A percentile compares a stretch with the other conserved stretches of the same genome.
Evolutionary conservation across 1,140 invertebrate genomes (phyloP).

Genomic region (Spodoptera litura): DNA sequence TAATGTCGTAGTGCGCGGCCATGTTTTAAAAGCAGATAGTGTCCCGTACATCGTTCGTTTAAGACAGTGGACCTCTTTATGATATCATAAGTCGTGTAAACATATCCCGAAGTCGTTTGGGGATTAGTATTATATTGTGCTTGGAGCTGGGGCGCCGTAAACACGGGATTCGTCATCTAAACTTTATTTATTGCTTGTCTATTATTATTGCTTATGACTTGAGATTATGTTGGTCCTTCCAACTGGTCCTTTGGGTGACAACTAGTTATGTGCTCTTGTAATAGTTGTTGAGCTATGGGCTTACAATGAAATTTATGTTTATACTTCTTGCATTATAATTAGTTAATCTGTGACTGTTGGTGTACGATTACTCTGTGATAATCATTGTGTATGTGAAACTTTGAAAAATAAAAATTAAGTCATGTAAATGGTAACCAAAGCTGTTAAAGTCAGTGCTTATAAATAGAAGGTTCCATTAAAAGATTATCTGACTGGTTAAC

Average conservation of each 20-base stretch:
- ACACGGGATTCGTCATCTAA: slow-evolving; percentile 42
- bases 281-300: not conserved
- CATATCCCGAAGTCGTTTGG: slow-evolving; percentile 30
- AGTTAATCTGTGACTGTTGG: no score
- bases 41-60: not conserved
- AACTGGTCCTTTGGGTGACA: slow-evolving; percentile 24
- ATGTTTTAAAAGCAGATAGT: not conserved
- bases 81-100: slow-evolving; percentile 40
- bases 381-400: no score
- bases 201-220: slow-evolving; percentile 48
- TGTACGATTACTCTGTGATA: no score
- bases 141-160: slow-evolving; percentile 25
- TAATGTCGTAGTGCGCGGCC: not conserved
- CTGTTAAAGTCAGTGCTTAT: no score
- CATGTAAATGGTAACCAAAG: no score
- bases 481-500: no score
- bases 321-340: not conserved
- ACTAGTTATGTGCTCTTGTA: slow-evolving; percentile 14
- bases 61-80: slow-evolving; percentile 22
- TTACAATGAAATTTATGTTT: not conserved
- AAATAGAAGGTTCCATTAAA: no score
- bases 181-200: slow-evolving; percentile 45
- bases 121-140: slow-evolving; percentile 38
- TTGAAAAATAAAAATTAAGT: no score
- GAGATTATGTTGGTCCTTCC: slow-evolving; percentile 38